These are phyloP conservation scores for sheep (Ovis aries) DNA, from an alignment of 2,113 vertebrate genomes.

Conservation along the genomic window DNA sequence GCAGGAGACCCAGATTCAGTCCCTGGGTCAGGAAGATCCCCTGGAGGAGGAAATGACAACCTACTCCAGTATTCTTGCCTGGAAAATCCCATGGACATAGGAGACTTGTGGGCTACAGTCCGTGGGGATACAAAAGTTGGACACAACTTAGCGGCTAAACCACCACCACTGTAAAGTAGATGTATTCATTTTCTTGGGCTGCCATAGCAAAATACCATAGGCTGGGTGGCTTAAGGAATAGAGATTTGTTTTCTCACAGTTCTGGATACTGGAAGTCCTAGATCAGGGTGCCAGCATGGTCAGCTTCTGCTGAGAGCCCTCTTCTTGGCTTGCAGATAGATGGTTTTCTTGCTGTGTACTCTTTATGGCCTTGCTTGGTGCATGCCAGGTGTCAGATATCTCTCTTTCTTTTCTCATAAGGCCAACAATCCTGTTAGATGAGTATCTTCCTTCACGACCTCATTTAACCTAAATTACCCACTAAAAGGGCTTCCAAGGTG, in stretches of 20 bases:
- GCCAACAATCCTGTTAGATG: not conserved
- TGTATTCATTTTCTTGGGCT: not conserved
- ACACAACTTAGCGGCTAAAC: not conserved
- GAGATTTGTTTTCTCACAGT: not conserved
- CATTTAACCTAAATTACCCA: not conserved
- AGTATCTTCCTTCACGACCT: not conserved
- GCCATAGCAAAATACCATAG: not conserved
- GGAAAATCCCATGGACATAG: not conserved
- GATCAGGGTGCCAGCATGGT: not conserved
- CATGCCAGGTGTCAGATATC: not conserved
- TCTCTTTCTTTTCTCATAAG: not conserved
- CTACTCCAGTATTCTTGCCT: not conserved
- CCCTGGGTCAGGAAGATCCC: not conserved
- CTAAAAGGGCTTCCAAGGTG: not conserved
- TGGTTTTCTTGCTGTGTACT: not conserved
- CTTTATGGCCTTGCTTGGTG: not conserved
- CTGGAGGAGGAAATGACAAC: not conserved
- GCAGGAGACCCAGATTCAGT: not conserved
- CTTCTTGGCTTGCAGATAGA: not conserved
- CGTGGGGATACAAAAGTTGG: not conserved
- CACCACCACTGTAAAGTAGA: not conserved
- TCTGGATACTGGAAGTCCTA: not conserved
- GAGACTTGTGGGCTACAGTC: not conserved
- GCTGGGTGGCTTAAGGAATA: not conserved
- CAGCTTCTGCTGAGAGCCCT: not conserved